Evolutionary conservation across 2,888 invertebrate species (phyloP), one percentile per base, ranked within the genome.

Genomic region (Hoplodrina blanda): DNA sequence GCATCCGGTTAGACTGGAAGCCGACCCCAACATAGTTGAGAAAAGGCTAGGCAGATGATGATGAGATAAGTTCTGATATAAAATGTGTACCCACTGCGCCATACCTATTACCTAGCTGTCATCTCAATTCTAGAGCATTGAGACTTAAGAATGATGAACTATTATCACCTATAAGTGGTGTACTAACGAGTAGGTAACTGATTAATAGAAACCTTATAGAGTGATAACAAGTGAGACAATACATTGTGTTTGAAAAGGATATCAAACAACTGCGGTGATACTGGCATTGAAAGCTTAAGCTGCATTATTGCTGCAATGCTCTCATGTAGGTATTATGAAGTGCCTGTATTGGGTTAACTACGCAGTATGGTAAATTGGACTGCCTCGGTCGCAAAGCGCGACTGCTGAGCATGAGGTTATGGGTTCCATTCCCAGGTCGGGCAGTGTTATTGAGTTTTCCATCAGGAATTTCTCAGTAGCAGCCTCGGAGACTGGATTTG

Each of bases 161-260:
- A 69, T 11, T 57, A 56, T 37, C 55, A 19, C 49, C 15, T 8
- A 20, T 25, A 60, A 59, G 37, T 78, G 46, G 17, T 41, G 33
- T 53, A 46, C 46, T 78, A 61, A 63, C 30, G 10, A 53, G 19
- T 17, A 46, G 37, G 37, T 52, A 56, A 64, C 52, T 37, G 55
- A 63, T 55, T 63, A 52, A 60, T 55, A 52, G 59, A 70, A 52
- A 60, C n/a, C 25, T 50, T 53, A 46, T 53, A 46, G 0, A 57
- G 30, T 56, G 64, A 75, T 72, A 78, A 56, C 20, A 72, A 41
- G 49, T 44, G 61, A 49, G 46, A 57, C 52, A 46, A 19, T 57
- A 25, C 50, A 30, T 46, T 30, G 17, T 69, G 8, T 62, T 20
- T 52, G 19, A 53, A 41, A 55, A 52, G 25, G 17, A 57, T 46